Evolutionary conservation across 2,888 invertebrate species (phyloP).

Genomic region (Drosophila mettleri): DNA sequence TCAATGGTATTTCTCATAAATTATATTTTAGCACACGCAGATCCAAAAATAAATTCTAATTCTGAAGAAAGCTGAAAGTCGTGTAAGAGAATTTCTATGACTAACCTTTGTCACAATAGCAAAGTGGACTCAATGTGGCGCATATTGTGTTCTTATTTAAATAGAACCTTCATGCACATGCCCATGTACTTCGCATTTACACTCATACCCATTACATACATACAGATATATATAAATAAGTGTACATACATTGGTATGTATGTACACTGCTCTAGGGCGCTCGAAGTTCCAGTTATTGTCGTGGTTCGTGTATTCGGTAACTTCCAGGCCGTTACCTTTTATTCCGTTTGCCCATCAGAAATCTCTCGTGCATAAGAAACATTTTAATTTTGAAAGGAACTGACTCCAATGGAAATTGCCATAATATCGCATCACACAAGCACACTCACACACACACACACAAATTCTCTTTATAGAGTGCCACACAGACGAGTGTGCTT

Average conservation of each 20-base stretch:
- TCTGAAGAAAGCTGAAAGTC: neutral
- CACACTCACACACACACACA: constrained; percentile 34
- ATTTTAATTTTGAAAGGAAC: constrained; percentile 81
- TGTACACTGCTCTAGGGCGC: constrained; percentile 18
- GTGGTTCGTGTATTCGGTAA: constrained; percentile 55
- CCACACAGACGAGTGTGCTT: constrained; percentile 45
- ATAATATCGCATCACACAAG: constrained; percentile 66
- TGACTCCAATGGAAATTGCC: constrained; percentile 76
- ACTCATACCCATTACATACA: neutral
- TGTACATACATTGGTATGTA: neutral
- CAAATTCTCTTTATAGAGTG: constrained; percentile 28
- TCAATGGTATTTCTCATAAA: neutral
- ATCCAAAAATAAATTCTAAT: neutral
- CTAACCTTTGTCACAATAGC: neutral
- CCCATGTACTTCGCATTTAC: neutral
- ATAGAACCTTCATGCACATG: neutral
- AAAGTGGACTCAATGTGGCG: neutral
- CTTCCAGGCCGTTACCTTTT: constrained; percentile 78
- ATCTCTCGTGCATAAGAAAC: constrained; percentile 81
- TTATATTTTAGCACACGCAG: neutral
- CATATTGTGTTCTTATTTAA: neutral
- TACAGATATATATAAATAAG: neutral
- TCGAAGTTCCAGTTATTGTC: constrained; percentile 51
- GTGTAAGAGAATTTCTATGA: neutral
- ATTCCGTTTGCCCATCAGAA: constrained; percentile 73